phyloP scores from a whole-genome alignment of 1,140 invertebrate genomes.

The Nasonia vitripennis region DNA sequence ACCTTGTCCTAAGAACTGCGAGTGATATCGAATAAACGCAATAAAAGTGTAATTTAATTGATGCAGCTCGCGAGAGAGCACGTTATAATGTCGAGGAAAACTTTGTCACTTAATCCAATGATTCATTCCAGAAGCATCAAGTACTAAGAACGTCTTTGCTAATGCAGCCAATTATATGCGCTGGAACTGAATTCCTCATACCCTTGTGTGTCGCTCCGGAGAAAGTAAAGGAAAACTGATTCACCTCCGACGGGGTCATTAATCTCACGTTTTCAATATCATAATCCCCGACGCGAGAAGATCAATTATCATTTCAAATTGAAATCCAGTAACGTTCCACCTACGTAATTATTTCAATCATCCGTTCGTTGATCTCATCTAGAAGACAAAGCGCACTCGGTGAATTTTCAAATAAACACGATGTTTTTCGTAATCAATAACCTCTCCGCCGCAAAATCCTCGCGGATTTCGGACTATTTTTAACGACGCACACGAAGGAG shows the following conservation, averaged over 20 bases:
- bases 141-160: slow-evolving; percentile 24
- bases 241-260: background rate
- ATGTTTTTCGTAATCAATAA: too few relatives aligned
- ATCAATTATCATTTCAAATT: slow-evolving; percentile 11
- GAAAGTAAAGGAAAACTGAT: slow-evolving; percentile 42
- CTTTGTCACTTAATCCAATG: slow-evolving; percentile 37
- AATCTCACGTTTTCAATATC: background rate
- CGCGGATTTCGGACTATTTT: slow-evolving; percentile 3
- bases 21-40: background rate
- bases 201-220: background rate
- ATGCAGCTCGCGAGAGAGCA: background rate
- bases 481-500: background rate
- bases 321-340: background rate
- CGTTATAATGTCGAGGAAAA: slow-evolving; percentile 9
- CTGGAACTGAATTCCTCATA: slow-evolving; percentile 13
- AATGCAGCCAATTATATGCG: slow-evolving; percentile 22
- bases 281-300: background rate
- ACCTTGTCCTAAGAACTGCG: background rate
- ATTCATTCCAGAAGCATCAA: slow-evolving; percentile 35
- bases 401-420: too few relatives aligned
- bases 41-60: slow-evolving; percentile 15
- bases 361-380: too few relatives aligned
- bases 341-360: background rate
- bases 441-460: too few relatives aligned
- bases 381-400: too few relatives aligned